A percentile compares a stretch with the other conserved stretches of the same genome.
These are phyloP conservation scores for Pseudocheirus occidentalis DNA, from an alignment of 2,797 vertebrate genomes.

Conservation along the genomic window DNA sequence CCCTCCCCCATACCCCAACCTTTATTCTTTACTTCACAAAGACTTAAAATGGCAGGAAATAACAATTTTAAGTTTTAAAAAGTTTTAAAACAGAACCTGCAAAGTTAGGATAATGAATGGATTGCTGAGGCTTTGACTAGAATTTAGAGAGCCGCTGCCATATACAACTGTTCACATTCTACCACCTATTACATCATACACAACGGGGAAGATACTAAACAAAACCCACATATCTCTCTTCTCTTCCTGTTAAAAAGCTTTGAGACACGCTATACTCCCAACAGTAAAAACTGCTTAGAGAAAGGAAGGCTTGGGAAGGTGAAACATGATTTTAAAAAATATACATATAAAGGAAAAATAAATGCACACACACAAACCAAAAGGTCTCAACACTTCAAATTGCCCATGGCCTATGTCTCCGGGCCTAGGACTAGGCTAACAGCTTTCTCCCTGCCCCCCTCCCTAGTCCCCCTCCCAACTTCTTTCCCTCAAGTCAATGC, in stretches of 20 bases:
- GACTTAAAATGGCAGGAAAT: not conserved
- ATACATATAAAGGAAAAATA: constrained; percentile 56
- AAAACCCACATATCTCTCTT: constrained; percentile 58
- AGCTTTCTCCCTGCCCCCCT: constrained; percentile 49
- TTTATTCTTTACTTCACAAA: constrained; percentile 53
- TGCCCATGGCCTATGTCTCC: constrained; percentile 60
- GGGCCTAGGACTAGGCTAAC: constrained; percentile 39
- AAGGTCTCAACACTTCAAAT: constrained; percentile 71
- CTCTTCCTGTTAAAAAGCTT: constrained; percentile 46
- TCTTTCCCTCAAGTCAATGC: constrained; percentile 56
- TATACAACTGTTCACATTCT: not conserved
- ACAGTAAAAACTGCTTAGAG: constrained; percentile 55
- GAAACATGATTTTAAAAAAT: constrained; percentile 74
- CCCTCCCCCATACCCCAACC: constrained; percentile 34
- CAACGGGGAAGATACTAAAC: constrained; percentile 31
- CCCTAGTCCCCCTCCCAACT: constrained; percentile 50
- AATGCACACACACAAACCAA: constrained; percentile 58
- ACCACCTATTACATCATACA: constrained; percentile 58
- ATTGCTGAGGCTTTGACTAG: constrained; percentile 46
- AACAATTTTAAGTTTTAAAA: too few species aligned
- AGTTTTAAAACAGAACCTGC: constrained; percentile 44
- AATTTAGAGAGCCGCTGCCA: constrained; percentile 49
- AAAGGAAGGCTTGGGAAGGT: constrained; percentile 55
- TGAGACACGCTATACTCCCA: constrained; percentile 63
- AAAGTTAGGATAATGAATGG: constrained; percentile 46